These are phyloP conservation scores for Harmothoe impar DNA, from an alignment of 2,888 invertebrate species.

Conservation along the genomic window DNA sequence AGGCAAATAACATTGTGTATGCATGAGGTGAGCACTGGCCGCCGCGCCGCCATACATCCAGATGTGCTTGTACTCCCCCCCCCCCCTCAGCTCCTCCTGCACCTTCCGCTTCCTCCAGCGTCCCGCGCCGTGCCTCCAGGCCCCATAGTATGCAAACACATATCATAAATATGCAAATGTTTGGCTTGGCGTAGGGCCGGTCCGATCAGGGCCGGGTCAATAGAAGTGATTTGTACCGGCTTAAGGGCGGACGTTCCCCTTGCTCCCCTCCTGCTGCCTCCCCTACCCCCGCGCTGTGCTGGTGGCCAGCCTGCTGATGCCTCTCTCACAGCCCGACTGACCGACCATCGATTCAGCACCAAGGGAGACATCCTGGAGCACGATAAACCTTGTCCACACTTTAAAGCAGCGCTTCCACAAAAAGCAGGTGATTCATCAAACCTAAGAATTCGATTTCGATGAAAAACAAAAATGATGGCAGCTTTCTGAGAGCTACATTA, in stretches of 20 bases:
- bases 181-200: constrained; percentile 35
- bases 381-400: too few species aligned
- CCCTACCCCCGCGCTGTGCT: not conserved
- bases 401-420: too few species aligned
- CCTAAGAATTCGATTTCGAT: too few species aligned
- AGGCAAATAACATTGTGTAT: constrained; percentile 40
- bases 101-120: constrained; percentile 4
- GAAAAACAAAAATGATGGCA: too few species aligned
- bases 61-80: not conserved
- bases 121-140: not conserved
- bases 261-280: not conserved
- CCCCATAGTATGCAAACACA: constrained; percentile 46
- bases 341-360: not conserved
- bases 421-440: too few species aligned
- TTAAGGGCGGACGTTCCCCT: not conserved
- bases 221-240: constrained; percentile 55
- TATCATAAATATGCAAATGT: constrained; percentile 62
- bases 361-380: not conserved
- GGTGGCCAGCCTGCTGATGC: not conserved
- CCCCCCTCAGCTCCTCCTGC: not conserved
- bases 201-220: constrained; percentile 46
- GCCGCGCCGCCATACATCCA: constrained; percentile 6
- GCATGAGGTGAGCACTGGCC: constrained; percentile 8
- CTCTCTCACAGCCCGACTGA: not conserved
- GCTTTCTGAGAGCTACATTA: too few species aligned